These are phyloP conservation scores for Miltochrista miniata DNA, from an alignment of 2,888 invertebrate genomes.

Conservation along the genomic window DNA sequence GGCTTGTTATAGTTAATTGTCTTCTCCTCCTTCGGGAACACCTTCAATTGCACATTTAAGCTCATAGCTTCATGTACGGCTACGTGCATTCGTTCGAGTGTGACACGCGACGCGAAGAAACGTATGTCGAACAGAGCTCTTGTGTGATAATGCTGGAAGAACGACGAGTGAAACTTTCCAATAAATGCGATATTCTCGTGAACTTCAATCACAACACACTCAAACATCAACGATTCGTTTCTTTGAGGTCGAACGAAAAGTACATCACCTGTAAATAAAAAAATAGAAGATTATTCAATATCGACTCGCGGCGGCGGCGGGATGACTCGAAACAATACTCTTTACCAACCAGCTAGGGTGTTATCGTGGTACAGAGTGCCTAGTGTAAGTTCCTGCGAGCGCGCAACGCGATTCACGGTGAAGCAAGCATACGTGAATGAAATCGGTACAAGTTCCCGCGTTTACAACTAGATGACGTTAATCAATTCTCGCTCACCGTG, in stretches of 20 bases:
- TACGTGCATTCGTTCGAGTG: constrained; percentile 73
- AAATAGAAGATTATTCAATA: not conserved
- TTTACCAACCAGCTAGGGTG: no score
- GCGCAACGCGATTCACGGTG: no score
- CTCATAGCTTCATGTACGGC: constrained; percentile 59
- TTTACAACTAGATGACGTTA: no score
- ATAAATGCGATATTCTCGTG: constrained; percentile 48
- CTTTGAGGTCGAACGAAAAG: constrained; percentile 61
- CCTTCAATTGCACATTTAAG: constrained; percentile 45
- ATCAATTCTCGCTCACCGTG: no score
- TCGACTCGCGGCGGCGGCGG: no score
- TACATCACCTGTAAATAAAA: constrained; percentile 72
- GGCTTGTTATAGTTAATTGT: constrained; percentile 17
- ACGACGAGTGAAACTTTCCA: constrained; percentile 24
- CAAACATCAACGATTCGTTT: constrained; percentile 55
- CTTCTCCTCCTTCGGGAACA: constrained; percentile 47
- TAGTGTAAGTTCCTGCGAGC: no score
- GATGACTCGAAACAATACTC: no score
- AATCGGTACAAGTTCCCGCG: no score
- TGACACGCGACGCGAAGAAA: constrained; percentile 69
- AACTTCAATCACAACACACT: constrained; percentile 62
- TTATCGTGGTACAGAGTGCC: no score
- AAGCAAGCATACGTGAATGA: no score
- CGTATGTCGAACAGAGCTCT: constrained; percentile 61
- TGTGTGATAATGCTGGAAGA: constrained; percentile 21